These are phyloP conservation scores for Luscinia luscinia DNA, from an alignment of 2,797 vertebrate species.

Conservation along the genomic window DNA sequence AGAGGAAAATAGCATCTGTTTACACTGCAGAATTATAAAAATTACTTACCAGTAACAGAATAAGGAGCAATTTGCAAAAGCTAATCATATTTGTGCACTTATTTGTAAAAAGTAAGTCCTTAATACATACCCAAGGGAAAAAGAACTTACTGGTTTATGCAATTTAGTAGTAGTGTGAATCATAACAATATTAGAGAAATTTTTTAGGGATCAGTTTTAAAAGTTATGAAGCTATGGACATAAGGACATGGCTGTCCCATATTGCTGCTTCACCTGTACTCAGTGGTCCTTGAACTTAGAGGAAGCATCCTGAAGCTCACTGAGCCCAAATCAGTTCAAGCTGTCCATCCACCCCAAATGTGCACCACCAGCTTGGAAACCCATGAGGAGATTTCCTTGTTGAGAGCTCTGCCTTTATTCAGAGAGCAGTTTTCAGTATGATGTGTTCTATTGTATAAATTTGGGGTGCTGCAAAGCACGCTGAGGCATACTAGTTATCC, in stretches of 20 bases:
- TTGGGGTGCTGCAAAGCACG: not conserved
- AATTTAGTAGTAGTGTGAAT: constrained; percentile 28
- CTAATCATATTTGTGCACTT: constrained; percentile 77
- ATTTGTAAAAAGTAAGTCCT: constrained; percentile 72
- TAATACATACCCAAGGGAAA: constrained; percentile 58
- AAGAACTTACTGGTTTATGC: constrained; percentile 45
- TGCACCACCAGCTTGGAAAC: not conserved
- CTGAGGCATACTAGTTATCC: not conserved
- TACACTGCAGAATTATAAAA: constrained; percentile 76
- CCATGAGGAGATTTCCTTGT: not conserved
- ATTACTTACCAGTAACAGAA: constrained; percentile 79
- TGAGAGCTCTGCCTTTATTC: not conserved
- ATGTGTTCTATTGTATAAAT: not conserved
- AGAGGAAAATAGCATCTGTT: constrained; percentile 76
- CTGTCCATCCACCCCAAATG: not conserved
- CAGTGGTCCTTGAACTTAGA: not conserved
- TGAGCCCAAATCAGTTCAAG: not conserved
- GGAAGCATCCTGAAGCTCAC: not conserved
- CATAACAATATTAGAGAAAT: not conserved
- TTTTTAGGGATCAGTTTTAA: constrained; percentile 3
- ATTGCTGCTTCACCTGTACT: not conserved
- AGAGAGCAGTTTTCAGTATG: not conserved
- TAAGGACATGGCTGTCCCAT: not conserved
- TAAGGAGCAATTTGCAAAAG: constrained; percentile 75
- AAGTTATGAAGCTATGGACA: not conserved